Conservation (phyloP, 2,113 vertebrate genomes). For the Tachuris rubrigastra region DNA sequence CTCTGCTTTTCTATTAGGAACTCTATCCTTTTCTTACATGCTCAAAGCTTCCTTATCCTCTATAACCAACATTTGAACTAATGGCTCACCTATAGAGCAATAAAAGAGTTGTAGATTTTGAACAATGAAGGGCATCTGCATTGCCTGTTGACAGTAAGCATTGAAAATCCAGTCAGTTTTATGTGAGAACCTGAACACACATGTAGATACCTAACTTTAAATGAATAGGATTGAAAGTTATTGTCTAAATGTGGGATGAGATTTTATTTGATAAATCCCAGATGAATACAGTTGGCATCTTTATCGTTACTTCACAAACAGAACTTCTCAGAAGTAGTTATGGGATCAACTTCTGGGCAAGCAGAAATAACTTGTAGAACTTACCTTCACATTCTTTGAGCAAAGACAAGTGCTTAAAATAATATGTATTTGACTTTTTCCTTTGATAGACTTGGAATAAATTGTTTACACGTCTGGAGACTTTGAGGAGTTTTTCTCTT, state of each 20-base stretch:
- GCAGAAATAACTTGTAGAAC: slow-evolving; percentile 13
- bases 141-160: background rate
- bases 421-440: background rate
- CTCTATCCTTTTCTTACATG: background rate
- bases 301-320: background rate
- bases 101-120: background rate
- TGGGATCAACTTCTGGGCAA: background rate
- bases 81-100: background rate
- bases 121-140: background rate
- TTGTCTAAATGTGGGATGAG: background rate
- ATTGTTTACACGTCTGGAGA: background rate
- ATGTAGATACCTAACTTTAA: background rate
- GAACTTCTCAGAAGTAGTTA: background rate
- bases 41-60: background rate
- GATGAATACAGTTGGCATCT: background rate
- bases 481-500: background rate
- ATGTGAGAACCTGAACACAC: background rate
- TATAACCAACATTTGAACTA: background rate
- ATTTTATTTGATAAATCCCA: slow-evolving; percentile 19
- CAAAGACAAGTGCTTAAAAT: background rate
- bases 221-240: background rate
- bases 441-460: background rate
- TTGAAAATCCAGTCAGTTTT: background rate
- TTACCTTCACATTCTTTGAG: background rate
- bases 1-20: background rate